Evolutionary conservation across 2,888 invertebrate genomes (phyloP).

Genomic region (Drosophila flavopinicola): DNA sequence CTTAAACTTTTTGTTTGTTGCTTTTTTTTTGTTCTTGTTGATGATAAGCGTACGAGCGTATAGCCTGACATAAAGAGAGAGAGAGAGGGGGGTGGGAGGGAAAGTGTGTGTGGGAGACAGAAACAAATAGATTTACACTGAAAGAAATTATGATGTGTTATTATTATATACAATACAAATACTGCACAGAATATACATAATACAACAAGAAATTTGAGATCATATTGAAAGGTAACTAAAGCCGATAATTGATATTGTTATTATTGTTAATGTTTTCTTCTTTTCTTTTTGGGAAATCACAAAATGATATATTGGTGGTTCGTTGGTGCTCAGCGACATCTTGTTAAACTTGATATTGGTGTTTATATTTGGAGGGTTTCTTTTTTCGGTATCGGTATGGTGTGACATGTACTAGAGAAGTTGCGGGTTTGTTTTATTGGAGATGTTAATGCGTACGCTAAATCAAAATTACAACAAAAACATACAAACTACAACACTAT

Average conservation of each 20-base stretch:
- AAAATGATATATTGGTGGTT: constrained; percentile 6
- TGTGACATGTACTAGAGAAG: constrained; percentile 10
- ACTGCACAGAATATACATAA: constrained; percentile 43
- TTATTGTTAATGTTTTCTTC: too few species aligned
- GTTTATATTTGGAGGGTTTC: not conserved
- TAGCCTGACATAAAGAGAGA: constrained; percentile 10
- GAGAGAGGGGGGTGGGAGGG: constrained; percentile 1
- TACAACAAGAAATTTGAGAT: constrained; percentile 26
- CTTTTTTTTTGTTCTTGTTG: constrained; percentile 9
- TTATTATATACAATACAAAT: constrained; percentile 43
- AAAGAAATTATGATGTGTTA: constrained; percentile 40
- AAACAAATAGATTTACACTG: constrained; percentile 35
- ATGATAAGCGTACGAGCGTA: constrained; percentile 37
- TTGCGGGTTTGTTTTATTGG: not conserved
- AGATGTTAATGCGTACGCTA: constrained; percentile 3
- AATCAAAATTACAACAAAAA: constrained; percentile 8
- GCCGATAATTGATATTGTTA: constrained; percentile 14
- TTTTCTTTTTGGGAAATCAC: constrained; percentile 2
- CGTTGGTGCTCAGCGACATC: constrained; percentile 24
- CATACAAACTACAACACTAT: constrained; percentile 7
- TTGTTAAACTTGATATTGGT: not conserved
- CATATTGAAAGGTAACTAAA: constrained; percentile 29
- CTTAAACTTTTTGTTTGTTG: constrained; percentile 4
- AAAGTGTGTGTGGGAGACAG: constrained; percentile 9
- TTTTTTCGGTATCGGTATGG: not conserved